These are phyloP conservation scores for Heloderma charlesbogerti DNA, from an alignment of 2,113 vertebrate species.

Conservation along the genomic window DNA sequence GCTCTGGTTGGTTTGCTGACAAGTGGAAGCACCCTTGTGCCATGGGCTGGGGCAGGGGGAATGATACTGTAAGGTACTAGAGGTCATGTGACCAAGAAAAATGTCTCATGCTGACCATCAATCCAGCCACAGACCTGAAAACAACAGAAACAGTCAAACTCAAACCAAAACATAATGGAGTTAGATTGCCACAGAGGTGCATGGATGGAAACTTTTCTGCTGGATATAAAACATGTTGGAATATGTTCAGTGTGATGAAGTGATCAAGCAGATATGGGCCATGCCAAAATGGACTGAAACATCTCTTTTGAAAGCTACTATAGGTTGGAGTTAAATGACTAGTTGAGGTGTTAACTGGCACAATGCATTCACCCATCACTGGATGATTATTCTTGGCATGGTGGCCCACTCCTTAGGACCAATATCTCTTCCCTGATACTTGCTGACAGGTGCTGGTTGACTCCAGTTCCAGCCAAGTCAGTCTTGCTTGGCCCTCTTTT, in stretches of 20 bases:
- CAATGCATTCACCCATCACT: not conserved
- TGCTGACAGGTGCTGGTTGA: not conserved
- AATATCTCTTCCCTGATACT: not conserved
- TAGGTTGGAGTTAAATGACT: not conserved
- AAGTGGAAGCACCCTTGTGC: not conserved
- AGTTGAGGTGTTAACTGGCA: not conserved
- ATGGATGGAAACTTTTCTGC: not conserved
- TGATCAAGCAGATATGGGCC: not conserved
- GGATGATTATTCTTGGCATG: not conserved
- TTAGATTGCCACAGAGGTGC: not conserved
- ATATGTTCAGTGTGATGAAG: not conserved
- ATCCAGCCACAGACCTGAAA: not conserved
- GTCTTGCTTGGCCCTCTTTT: not conserved
- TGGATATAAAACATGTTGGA: not conserved
- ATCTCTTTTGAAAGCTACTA: not conserved
- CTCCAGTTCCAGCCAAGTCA: not conserved
- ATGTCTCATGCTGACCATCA: not conserved
- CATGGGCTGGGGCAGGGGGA: not conserved
- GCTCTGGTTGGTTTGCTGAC: not conserved
- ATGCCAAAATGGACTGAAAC: not conserved
- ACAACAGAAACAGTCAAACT: not conserved
- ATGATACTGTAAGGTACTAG: not conserved
- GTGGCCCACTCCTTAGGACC: not conserved
- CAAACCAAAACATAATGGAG: not conserved
- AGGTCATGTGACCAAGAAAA: not conserved